Percentiles rank a stretch among this genome's conserved stretches.
These are phyloP conservation scores for Rhinolophus sinicus DNA, from an alignment of 2,113 vertebrate genomes.

Conservation along the genomic window DNA sequence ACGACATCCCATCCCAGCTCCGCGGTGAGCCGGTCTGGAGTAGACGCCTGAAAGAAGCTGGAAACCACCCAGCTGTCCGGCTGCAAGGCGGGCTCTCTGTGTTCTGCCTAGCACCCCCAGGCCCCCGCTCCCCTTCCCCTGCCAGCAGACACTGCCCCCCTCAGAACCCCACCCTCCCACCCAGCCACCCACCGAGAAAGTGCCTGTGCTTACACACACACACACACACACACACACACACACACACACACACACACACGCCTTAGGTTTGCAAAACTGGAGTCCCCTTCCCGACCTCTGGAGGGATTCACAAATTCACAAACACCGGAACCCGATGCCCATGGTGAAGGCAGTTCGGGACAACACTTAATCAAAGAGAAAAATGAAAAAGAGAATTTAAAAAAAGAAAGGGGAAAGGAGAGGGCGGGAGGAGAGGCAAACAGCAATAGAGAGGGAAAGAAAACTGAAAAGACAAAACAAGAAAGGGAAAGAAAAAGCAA, in stretches of 20 bases:
- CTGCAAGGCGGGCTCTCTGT: too few species aligned
- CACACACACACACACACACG: too few species aligned
- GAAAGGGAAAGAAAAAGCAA: not conserved
- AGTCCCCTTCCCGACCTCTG: not conserved
- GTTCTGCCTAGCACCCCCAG: not conserved
- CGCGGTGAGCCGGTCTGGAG: not conserved
- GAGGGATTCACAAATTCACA: not conserved
- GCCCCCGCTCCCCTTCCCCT: not conserved
- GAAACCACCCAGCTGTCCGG: not conserved
- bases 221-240: not conserved
- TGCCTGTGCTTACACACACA: not conserved
- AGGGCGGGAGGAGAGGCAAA: accelerated
- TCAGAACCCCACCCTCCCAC: accelerated
- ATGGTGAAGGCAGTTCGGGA: not conserved
- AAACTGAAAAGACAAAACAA: not conserved
- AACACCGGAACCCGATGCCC: not conserved
- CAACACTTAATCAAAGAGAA: not conserved
- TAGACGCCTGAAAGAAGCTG: not conserved
- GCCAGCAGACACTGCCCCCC: not conserved
- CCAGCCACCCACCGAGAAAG: accelerated
- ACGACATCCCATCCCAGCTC: not conserved
- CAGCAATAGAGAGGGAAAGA: not conserved
- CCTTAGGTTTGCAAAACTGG: not conserved
- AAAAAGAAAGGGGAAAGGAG: not conserved
- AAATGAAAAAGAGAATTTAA: not conserved